Evolutionary conservation across 2,888 invertebrate genomes (phyloP), one percentile per base, ranked within the genome.

Genomic region (Cremastinae sp.): DNA sequence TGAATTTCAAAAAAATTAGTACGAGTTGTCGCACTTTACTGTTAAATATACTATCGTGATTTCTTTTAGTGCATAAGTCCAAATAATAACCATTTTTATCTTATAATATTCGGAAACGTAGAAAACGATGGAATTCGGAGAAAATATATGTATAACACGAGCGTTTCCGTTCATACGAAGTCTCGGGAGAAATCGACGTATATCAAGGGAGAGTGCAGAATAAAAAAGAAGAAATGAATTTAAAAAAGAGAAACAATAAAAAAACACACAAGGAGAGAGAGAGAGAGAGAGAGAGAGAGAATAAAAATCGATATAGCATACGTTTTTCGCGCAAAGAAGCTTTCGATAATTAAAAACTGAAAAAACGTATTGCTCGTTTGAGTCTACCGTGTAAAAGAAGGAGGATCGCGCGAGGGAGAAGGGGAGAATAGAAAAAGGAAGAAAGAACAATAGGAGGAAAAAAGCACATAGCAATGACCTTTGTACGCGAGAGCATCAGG

Each of bases 291-390:
- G 7, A 53, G 0, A 53, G 7, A 53, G 7, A 16, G 10, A 20
- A 51, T 20, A 45, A 56, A 28, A 66, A 56, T 61, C 14, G 28
- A 18, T n/a, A n/a, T n/a, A n/a, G n/a, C 3, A 43, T 43, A 8
- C 47, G 18, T 47, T 20, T 34, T 34, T 56, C 34, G 1, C 16
- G 9, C 38, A 20, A 51, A 64, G 28, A 18, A 45, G 43, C 36
- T 71, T 20, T 49, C 47, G 54, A 71, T 71, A 71, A 71, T 71
- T 71, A 56, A 62, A 71, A 62, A 56, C 34, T 45, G 16, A 45
- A 38, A 12, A 22, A 70, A 53, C 36, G 59, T 61, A 68, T 58
- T 47, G 38, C 18, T 43, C 62, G 61, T 62, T 62, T 47, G 62
- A 71, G 20, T 59, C 9, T 38, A 34, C 5, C 9, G 10, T 28